phyloP scores from a whole-genome alignment of 1,140 invertebrate genomes.

The Drosophila pseudoananassae region DNA sequence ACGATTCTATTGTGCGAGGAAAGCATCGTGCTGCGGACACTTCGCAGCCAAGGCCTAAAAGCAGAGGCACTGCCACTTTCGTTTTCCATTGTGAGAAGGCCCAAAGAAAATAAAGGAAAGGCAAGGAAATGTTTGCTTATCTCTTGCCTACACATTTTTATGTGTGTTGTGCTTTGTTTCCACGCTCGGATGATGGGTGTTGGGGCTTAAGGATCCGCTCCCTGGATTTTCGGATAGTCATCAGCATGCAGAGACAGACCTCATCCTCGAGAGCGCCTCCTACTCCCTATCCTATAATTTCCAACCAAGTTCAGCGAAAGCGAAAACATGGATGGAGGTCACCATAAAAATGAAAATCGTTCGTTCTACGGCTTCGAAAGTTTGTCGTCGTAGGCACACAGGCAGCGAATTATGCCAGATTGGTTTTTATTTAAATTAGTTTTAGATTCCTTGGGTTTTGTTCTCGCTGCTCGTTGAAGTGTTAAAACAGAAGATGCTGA shows the following conservation, averaged over 20 bases:
- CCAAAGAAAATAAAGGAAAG: conserved; percentile 45
- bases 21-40: conserved; percentile 23
- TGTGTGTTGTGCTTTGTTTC: conserved; percentile 54
- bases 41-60: conserved; percentile 36
- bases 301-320: conserved; percentile 70
- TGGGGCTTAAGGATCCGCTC: conserved; percentile 41
- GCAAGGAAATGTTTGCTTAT: conserved; percentile 57
- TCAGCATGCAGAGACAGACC: conserved; percentile 72
- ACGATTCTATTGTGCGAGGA: conserved; percentile 38
- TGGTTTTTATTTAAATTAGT: conserved; percentile 81
- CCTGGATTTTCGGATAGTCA: conserved; percentile 56
- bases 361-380: conserved; percentile 56
- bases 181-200: conserved; percentile 37
- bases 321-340: conserved; percentile 49
- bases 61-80: conserved; percentile 44
- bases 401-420: conserved; percentile 73
- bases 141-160: conserved; percentile 60
- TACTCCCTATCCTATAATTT: conserved; percentile 6
- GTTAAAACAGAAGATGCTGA: conserved; percentile 67
- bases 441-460: conserved; percentile 56
- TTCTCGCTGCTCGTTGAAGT: conserved; percentile 67
- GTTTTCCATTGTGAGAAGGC: conserved; percentile 37
- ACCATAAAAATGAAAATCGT: conserved; percentile 74
- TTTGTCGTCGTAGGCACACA: conserved; percentile 35
- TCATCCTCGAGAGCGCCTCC: conserved; percentile 29